Conservation (phyloP, 2,113 vertebrate species). For the Fulmarus glacialis region DNA sequence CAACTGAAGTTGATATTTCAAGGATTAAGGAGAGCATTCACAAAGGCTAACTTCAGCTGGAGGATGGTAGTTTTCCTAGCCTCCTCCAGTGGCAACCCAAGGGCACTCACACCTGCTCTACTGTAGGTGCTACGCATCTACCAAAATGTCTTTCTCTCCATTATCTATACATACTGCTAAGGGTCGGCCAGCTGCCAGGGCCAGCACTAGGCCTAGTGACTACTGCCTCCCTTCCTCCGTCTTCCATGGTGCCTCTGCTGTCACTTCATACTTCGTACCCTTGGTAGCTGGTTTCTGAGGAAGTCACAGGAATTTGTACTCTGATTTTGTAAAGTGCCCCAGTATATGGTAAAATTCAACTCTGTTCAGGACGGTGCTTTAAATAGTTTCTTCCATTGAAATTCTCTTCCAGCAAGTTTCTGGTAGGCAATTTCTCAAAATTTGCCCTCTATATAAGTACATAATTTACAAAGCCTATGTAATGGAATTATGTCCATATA, state of each 20-base stretch:
- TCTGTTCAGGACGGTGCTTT: neutral
- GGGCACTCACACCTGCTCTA: neutral
- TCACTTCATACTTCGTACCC: neutral
- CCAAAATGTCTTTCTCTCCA: neutral
- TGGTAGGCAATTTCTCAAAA: neutral
- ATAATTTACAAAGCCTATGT: neutral
- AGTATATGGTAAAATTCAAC: neutral
- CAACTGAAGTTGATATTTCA: neutral
- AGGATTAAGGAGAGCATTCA: neutral
- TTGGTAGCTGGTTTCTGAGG: neutral
- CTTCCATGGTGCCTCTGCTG: neutral
- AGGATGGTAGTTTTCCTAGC: neutral
- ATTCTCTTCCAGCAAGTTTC: neutral
- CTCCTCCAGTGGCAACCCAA: neutral
- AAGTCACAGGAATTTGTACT: neutral
- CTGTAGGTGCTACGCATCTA: neutral
- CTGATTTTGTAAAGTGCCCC: neutral
- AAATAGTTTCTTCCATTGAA: neutral
- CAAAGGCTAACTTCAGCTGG: neutral
- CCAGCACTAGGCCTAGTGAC: neutral
- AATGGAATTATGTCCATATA: neutral
- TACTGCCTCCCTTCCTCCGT: neutral
- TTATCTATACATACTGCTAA: neutral
- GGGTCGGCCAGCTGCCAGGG: neutral
- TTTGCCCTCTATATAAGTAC: neutral